Percentiles rank a stretch among this genome's conserved stretches.
phyloP scores from a whole-genome alignment of 2,113 vertebrate genomes.

The Oncorhynchus keta region DNA sequence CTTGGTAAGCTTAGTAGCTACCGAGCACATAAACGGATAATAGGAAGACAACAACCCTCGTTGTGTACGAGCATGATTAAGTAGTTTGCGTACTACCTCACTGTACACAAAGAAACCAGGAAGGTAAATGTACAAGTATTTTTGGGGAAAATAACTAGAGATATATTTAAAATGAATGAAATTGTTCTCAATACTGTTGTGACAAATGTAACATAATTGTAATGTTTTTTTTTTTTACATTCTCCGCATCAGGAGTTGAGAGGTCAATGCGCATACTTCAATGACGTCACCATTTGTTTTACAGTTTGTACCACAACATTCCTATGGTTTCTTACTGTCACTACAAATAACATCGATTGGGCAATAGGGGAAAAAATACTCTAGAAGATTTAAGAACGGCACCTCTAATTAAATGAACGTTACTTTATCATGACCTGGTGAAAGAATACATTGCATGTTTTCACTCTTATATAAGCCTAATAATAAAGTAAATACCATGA shows the following conservation, averaged over 20 bases:
- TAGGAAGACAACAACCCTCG: slow-evolving; percentile 49
- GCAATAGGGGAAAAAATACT: not conserved
- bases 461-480: not conserved
- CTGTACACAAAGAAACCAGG: not conserved
- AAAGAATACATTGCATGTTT: not conserved
- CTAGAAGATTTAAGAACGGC: not conserved
- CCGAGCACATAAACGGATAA: not conserved
- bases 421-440: not conserved
- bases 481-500: too few relatives aligned
- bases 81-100: slow-evolving; percentile 61
- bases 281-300: not conserved
- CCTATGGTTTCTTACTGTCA: not conserved
- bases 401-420: not conserved
- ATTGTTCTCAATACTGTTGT: too few relatives aligned
- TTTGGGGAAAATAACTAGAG: not conserved
- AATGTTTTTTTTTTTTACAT: not conserved
- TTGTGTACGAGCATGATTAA: slow-evolving; percentile 36
- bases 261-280: slow-evolving; percentile 10
- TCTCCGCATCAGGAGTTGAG: not conserved
- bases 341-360: not conserved
- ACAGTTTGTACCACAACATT: not conserved
- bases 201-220: not conserved
- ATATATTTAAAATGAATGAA: not conserved
- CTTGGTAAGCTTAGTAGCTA: not conserved
- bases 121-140: not conserved